Base-by-base conservation (phyloP, 1,140 invertebrate genomes). In the Anadara kagoshimensis region DNA sequence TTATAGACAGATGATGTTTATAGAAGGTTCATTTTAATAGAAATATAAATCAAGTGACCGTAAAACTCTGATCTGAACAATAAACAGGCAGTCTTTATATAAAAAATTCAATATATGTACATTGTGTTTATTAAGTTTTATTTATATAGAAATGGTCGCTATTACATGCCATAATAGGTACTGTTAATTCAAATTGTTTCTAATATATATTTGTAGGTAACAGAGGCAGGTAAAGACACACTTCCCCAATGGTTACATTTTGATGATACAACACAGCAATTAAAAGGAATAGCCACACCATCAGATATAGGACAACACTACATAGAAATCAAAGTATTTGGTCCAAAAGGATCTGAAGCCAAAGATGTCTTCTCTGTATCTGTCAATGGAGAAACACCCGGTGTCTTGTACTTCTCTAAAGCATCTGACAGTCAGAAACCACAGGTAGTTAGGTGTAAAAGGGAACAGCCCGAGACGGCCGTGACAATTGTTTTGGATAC, bases 261-360 rank as follows among this genome's bases (percentile, higher is more conserved):
- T 75, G 83, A 90, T 61, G 47, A 70, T 2, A 71, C 76, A 26
- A 85, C 81, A 11, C 85, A 89, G 43, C 83, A 88, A 0, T 82
- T 93, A 22, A 83, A 90, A 78, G 93, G 93, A 14, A 90, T 93
- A 29, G 92, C 93, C 7, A 83, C 87, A 11, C 89, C 89, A 29
- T 85, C 89, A 53, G 92, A 93, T 78, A 73, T 91, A 1, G 92
- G 92, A 12, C 89, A 91, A 47, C 88, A 92, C 81, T 89, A 91
- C 62, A 86, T 94, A 47, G 90, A 92, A 80, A 92, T 93, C 5
- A 66, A 91, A 3, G 88, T 85, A 36, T 68, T 24, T 20, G 73
- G 78, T 53, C 76, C 78, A 24, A 26, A 69, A 44, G 75, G 72
- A 63, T 70, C 75, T 18, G 24, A 76, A 36, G 81, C 79, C 56